Evolutionary conservation across 2,113 vertebrate species (phyloP).

Genomic region (Ciconia boyciana): DNA sequence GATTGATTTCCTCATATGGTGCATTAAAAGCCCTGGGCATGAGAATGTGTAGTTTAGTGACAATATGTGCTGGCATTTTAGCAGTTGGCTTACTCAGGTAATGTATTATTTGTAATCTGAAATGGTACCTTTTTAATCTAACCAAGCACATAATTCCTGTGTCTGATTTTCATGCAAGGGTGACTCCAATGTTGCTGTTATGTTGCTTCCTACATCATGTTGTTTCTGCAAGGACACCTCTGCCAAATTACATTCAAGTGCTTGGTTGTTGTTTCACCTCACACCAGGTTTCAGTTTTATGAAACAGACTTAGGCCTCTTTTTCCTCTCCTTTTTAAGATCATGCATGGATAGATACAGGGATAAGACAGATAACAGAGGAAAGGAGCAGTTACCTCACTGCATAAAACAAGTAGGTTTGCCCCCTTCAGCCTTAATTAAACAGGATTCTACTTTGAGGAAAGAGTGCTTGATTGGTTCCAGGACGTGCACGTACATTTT

Average conservation of each 20-base stretch:
- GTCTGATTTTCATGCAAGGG: neutral
- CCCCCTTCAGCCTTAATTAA: neutral
- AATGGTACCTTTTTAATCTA: neutral
- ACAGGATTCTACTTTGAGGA: neutral
- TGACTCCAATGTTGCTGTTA: neutral
- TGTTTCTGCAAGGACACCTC: neutral
- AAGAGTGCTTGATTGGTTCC: neutral
- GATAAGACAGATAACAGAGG: neutral
- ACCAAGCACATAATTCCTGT: neutral
- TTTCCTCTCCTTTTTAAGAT: neutral
- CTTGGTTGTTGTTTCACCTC: neutral
- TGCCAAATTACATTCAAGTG: neutral
- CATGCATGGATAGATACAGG: neutral
- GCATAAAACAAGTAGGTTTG: neutral
- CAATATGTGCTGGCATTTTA: neutral
- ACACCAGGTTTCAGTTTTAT: neutral
- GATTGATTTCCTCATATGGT: neutral
- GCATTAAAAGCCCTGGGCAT: neutral
- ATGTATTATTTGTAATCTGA: neutral
- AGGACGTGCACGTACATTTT: accelerated
- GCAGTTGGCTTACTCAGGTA: neutral
- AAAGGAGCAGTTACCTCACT: neutral
- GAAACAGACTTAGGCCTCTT: neutral
- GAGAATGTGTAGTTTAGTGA: neutral
- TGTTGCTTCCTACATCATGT: neutral